Base-by-base conservation (phyloP, 1,140 invertebrate species). In the Aphelinus atriplicis region DNA sequence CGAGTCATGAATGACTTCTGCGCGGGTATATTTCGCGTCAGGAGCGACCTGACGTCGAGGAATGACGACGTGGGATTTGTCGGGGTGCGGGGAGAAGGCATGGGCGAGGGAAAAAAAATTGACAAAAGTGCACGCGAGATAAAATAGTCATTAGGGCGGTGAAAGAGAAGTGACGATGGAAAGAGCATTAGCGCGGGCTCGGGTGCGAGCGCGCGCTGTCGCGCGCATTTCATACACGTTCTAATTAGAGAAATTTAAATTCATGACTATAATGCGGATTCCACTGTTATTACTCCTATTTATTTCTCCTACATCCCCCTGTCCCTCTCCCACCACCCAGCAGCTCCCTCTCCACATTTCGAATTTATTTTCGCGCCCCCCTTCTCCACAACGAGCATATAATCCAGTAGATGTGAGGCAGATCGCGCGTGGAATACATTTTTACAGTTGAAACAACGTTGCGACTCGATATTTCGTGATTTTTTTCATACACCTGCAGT, bases 191-290 rank as follows among this genome's bases (percentile, higher is more conserved):
- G 26, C 26, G 26, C 26, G 26, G 26, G 26, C 26, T 26, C 26
- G 65, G 77, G 72, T 71, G 77, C 26, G 26, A 26, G 26, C 76
- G 78, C 78, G 75, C 79, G 79, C 81, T 80, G 80, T 80, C 78
- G 80, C 77, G 79, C 82, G 78, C 79, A 81, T 79, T 81, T 78
- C 82, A 77, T 79, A 79, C 80, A 78, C 81, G 82, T 84, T 82
- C 84, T 86, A 86, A 87, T 86, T 87, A 87, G 84, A 85, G 82
- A 86, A 86, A 87, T 86, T 87, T 87, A 86, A 87, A 87, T 87
- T 86, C 86, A 87, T 87, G 85, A 81, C 79, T 77, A 77, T 73
- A 78, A 79, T 78, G 78, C 76, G 73, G 67, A 66, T 74, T 75
- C 58, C 48, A 65, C 75, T 64, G 55, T 60, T 65, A 53, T 66